phyloP scores from a whole-genome alignment of 2,797 vertebrate genomes.

The Amazonetta brasiliensis region DNA sequence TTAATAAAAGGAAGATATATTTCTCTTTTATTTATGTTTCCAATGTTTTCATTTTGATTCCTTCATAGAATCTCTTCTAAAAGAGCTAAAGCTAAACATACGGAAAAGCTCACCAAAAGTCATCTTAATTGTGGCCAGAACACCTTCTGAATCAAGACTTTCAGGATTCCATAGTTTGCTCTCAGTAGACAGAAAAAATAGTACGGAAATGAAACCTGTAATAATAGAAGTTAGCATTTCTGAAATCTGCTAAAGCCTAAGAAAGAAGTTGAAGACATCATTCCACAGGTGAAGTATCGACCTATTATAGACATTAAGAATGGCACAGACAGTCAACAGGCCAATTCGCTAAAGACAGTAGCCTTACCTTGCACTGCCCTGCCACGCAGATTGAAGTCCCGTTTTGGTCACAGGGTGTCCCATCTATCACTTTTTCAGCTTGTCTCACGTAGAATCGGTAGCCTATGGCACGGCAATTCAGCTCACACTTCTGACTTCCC shows the following conservation, averaged over 20 bases:
- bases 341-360: background rate
- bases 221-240: background rate
- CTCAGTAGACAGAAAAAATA: background rate
- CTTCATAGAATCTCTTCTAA: background rate
- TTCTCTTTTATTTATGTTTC: background rate
- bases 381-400: constrained; percentile 88
- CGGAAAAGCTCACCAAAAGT: background rate
- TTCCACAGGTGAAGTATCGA: background rate
- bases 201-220: background rate
- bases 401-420: constrained; percentile 91
- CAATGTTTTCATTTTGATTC: background rate
- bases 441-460: constrained; percentile 95
- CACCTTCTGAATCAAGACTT: background rate
- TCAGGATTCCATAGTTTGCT: background rate
- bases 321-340: background rate
- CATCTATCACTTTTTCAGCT: constrained; percentile 89
- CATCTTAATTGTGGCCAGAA: background rate
- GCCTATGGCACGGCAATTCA: constrained; percentile 92
- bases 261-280: accelerated
- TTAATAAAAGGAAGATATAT: background rate
- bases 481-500: constrained; percentile 87
- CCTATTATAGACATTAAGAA: background rate
- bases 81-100: background rate
- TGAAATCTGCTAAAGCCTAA: background rate
- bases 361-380: constrained; percentile 90